These are phyloP conservation scores for Oryzias melastigma DNA, from an alignment of 2,113 vertebrate species.

Conservation along the genomic window DNA sequence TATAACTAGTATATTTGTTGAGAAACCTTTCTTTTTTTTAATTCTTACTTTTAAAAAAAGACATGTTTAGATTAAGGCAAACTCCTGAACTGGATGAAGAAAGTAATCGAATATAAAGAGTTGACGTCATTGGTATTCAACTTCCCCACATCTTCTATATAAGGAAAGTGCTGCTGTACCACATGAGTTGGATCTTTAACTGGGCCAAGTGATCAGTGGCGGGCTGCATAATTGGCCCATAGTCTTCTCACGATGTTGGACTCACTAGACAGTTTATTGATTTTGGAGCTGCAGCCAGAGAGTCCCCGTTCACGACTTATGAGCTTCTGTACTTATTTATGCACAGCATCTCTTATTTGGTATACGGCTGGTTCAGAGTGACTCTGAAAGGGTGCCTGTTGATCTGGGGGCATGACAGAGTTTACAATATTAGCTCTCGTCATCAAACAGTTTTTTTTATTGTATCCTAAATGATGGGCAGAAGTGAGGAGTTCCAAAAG, in stretches of 20 bases:
- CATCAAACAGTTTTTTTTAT: neutral
- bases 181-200: slow-evolving; percentile 67
- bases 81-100: slow-evolving; percentile 26
- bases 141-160: slow-evolving; percentile 59
- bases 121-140: slow-evolving; percentile 64
- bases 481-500: neutral
- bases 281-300: slow-evolving; percentile 64
- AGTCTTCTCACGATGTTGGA: slow-evolving; percentile 52
- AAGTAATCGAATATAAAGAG: slow-evolving; percentile 69
- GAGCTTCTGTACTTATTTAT: slow-evolving; percentile 50
- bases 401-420: neutral
- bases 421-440: slow-evolving; percentile 3
- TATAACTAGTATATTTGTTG: too few species aligned
- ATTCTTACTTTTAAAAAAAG: slow-evolving; percentile 40
- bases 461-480: slow-evolving; percentile 6
- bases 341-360: slow-evolving; percentile 32
- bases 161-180: slow-evolving; percentile 52
- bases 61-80: slow-evolving; percentile 41
- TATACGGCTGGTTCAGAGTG: slow-evolving; percentile 20
- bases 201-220: slow-evolving; percentile 69
- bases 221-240: slow-evolving; percentile 72
- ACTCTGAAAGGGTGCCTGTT: neutral
- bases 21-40: too few species aligned
- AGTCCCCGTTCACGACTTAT: slow-evolving; percentile 64
- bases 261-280: slow-evolving; percentile 65